Base-by-base conservation (phyloP, 2,888 invertebrate genomes). In the Trachelus iudaicus region DNA sequence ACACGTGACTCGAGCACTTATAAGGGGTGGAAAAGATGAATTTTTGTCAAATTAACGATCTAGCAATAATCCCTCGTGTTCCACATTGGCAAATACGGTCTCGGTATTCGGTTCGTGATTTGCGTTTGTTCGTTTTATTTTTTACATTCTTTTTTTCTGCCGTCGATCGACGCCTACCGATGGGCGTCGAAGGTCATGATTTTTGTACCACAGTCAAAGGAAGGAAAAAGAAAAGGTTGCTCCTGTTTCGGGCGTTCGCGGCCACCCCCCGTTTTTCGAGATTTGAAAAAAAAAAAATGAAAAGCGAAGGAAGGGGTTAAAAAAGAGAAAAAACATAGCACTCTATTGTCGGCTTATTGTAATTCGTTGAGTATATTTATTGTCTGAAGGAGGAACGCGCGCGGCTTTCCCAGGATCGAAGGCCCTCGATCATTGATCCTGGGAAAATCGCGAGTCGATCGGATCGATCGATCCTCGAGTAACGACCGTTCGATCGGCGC, bases 351-450 rank as follows among this genome's bases (percentile, higher is more conserved):
- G 56, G 56, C 56, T 56, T 56, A 23, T 85, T 83, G 85, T 88
- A n/a, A 23, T 76, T 89, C 87, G 90, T 89, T 90, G 86, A 83
- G 89, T 87, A 87, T 90, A 88, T 88, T 89, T 87, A 87, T 87
- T 88, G 85, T 82, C 84, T 86, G 79, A 73, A 31, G 37, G 33
- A 12, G 71, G 71, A 31, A 23, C 71, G 71, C 33, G 23, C 31
- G 33, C 86, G 89, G 85, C 83, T 86, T 86, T 86, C 84, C 85
- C 81, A 74, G 85, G 78, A 90, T 87, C 83, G 85, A 88, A 88
- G 69, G 13, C n/a, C 4, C 76, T 23, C 3, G 4, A 71, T 73
- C 34, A 68, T 88, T 79, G 87, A 83, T 88, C 77, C 84, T 76
- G 79, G 85, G 85, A 86, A 86, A 87, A 87, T 85, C 88, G 88